These are phyloP conservation scores for Eupeodes latifasciatus DNA, from an alignment of 2,888 invertebrate species.

Conservation along the genomic window DNA sequence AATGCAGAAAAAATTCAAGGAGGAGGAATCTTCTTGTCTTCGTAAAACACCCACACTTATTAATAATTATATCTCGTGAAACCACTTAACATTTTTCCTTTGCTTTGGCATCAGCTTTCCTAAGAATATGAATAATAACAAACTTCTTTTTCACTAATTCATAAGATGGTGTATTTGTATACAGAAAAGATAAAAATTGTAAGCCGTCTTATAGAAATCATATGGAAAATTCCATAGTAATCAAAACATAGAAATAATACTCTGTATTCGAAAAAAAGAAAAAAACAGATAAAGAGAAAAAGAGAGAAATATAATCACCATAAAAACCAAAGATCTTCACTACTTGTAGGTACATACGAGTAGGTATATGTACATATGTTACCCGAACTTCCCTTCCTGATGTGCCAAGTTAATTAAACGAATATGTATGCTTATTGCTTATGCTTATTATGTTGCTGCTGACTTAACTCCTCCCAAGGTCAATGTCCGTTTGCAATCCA, in stretches of 20 bases:
- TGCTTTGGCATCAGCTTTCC: too few relatives aligned
- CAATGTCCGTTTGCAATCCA: conserved; percentile 55
- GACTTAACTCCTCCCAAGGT: conserved; percentile 46
- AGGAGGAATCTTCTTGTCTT: neutral
- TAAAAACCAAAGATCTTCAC: conserved; percentile 27
- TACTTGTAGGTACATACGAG: too few relatives aligned
- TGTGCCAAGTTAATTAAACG: conserved; percentile 24
- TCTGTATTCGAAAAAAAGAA: neutral
- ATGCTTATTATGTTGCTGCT: conserved; percentile 35
- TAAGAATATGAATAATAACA: too few relatives aligned
- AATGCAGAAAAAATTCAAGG: too few relatives aligned
- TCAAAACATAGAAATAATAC: neutral
- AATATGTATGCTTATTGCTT: conserved; percentile 16
- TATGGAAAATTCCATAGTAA: neutral
- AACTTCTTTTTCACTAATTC: too few relatives aligned
- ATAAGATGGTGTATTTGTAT: too few relatives aligned
- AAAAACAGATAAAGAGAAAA: neutral
- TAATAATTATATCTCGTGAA: too few relatives aligned
- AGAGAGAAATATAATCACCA: conserved; percentile 22
- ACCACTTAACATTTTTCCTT: too few relatives aligned
- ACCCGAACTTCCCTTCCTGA: neutral
- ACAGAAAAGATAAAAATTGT: too few relatives aligned
- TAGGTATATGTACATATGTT: neutral
- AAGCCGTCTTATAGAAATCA: too few relatives aligned
- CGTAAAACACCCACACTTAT: too few relatives aligned